These are phyloP conservation scores for Irena cyanogastra DNA, from an alignment of 2,113 vertebrate species.

Conservation along the genomic window DNA sequence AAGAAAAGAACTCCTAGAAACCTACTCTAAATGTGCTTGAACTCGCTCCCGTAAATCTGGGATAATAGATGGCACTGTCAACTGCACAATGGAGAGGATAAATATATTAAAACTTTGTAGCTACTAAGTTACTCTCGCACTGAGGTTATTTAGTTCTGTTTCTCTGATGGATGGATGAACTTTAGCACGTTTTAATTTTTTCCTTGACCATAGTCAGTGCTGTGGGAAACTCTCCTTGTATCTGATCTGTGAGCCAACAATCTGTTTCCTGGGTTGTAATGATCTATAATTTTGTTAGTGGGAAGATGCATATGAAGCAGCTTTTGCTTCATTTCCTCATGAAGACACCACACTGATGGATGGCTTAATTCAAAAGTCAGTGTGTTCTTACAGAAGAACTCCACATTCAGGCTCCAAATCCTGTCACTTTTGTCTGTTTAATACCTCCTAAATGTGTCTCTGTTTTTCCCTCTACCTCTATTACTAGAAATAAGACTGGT, in stretches of 20 bases:
- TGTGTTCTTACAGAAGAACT: neutral
- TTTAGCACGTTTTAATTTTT: neutral
- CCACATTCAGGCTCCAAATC: neutral
- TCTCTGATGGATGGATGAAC: neutral
- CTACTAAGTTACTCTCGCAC: neutral
- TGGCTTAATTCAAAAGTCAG: neutral
- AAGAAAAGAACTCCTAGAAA: neutral
- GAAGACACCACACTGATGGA: neutral
- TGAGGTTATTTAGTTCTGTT: neutral
- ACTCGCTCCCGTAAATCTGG: neutral
- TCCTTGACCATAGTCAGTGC: neutral
- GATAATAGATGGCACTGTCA: neutral
- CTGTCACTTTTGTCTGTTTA: neutral
- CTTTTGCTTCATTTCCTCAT: neutral
- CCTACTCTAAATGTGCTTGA: neutral
- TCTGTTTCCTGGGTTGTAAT: neutral
- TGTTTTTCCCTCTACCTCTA: neutral
- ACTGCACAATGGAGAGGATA: neutral
- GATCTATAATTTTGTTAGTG: neutral
- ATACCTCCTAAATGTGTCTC: neutral
- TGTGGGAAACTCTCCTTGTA: neutral
- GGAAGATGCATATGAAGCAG: neutral
- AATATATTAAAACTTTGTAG: neutral
- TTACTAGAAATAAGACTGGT: neutral
- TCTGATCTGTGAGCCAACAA: rapidly evolving